Conservation (phyloP, 2,797 vertebrate genomes). For the Aphelocoma californica region DNA sequence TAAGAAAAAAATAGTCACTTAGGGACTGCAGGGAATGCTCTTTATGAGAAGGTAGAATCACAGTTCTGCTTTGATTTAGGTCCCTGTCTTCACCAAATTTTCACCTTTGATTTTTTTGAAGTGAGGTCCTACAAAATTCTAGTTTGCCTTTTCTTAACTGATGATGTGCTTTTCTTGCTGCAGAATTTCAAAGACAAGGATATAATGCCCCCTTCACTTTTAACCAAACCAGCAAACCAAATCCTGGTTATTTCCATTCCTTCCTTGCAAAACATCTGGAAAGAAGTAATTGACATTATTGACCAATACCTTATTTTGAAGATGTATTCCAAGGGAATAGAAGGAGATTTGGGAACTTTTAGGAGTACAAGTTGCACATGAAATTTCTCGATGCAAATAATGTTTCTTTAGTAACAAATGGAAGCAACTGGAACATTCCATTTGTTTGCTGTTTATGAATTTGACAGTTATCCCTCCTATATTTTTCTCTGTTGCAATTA, state of each 20-base stretch:
- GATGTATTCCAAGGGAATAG: background rate
- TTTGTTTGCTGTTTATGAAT: background rate
- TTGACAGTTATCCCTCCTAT: background rate
- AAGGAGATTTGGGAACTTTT: background rate
- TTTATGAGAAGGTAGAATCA: background rate
- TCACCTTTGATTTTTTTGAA: background rate
- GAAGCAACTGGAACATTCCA: background rate
- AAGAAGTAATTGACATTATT: background rate
- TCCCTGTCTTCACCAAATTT: background rate
- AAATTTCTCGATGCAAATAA: background rate
- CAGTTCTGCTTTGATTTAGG: conserved; percentile 9
- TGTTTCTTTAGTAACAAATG: background rate
- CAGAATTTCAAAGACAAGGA: background rate
- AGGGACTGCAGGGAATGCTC: background rate
- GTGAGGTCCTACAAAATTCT: background rate
- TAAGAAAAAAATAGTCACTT: background rate
- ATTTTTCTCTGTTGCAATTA: background rate
- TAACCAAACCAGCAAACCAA: background rate
- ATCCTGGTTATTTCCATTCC: background rate
- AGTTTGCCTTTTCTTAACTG: background rate
- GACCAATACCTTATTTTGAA: background rate
- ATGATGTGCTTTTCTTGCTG: background rate
- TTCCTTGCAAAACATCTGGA: background rate
- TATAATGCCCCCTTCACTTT: background rate
- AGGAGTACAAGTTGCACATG: background rate